Evolutionary conservation across 2,113 vertebrate genomes (phyloP), one percentile per base, ranked within the genome.

Genomic region (Myotis yumanensis): DNA sequence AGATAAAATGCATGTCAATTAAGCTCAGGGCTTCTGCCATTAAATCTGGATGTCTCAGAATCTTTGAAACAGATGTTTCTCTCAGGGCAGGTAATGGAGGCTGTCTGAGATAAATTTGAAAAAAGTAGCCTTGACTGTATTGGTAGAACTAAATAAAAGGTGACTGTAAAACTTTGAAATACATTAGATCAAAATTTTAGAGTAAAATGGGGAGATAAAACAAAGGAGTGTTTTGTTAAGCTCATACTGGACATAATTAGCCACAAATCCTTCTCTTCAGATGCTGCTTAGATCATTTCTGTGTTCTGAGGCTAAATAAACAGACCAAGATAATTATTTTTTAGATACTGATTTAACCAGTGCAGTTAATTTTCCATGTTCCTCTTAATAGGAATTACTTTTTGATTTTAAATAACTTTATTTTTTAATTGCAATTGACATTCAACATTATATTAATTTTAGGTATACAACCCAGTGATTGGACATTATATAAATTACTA

Each of bases 361-460:
- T n/a, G 1, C 30, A 51, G 22, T 76, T 92, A 66, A 90, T 90
- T 89, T 84, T 72, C 8, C n/a, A n/a, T 75, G 37, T 86, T 95
- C 16, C 15, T 40, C 11, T 40, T 91, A 59, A 46, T 51, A 37
- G 85, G 16, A 80, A 80, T 85, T 89, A 68, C 23, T 46, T 89
- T 82, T 52, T 69, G 32, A 69, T 17, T 69, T 69, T 69, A 20
- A 35, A 35, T 69, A 69, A 35, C 18, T 20, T 69, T 69, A 35
- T 69, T 69, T 69, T 35, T 69, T 11, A 35, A 69, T 69, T 69
- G 18, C 17, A 35, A 17, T 69, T 69, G 32, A 35, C 17, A 69
- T 69, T 35, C 17, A 35, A 69, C 17, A 69, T 35, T 69, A 69
- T 69, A 35, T 69, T 35, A 69, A 69, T 69, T 69, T 35, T 17